phyloP scores from a whole-genome alignment of 2,888 invertebrate genomes.

The Glaucopsyche alexis region DNA sequence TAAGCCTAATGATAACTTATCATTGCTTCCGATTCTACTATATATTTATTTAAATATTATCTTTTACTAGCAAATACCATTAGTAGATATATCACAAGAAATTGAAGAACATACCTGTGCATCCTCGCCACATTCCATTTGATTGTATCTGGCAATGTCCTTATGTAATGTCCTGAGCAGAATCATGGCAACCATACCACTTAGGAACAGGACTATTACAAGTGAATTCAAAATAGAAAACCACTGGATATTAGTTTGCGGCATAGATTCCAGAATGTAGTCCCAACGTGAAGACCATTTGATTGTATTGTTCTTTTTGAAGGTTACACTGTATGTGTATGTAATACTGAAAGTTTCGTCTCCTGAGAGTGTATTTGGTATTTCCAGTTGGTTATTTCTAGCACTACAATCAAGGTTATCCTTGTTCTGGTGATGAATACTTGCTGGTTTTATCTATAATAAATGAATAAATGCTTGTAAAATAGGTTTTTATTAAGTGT shows the following conservation, averaged over 20 bases:
- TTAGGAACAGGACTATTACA: constrained; percentile 97
- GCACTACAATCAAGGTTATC: constrained; percentile 71
- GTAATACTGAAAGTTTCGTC: constrained; percentile 81
- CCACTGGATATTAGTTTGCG: constrained; percentile 99
- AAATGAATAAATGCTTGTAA: background rate
- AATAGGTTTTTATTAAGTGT: background rate
- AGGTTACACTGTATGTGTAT: constrained; percentile 94
- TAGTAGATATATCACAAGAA: background rate
- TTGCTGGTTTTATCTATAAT: constrained; percentile 74
- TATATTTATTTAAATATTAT: background rate
- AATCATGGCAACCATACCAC: constrained; percentile 99
- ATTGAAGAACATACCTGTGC: constrained; percentile 85
- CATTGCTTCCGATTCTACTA: background rate
- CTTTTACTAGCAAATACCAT: background rate
- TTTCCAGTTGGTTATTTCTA: constrained; percentile 82
- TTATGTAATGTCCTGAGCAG: constrained; percentile 97
- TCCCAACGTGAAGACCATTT: constrained; percentile 99
- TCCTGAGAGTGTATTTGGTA: constrained; percentile 80
- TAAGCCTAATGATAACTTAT: constrained; percentile 3
- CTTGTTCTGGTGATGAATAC: constrained; percentile 75
- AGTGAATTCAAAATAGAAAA: constrained; percentile 98
- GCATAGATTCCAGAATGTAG: constrained; percentile 98
- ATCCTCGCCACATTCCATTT: constrained; percentile 93
- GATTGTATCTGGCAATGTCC: constrained; percentile 99
- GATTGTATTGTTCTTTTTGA: constrained; percentile 88